Conservation (phyloP, 2,797 vertebrate species). For the Manis javanica region DNA sequence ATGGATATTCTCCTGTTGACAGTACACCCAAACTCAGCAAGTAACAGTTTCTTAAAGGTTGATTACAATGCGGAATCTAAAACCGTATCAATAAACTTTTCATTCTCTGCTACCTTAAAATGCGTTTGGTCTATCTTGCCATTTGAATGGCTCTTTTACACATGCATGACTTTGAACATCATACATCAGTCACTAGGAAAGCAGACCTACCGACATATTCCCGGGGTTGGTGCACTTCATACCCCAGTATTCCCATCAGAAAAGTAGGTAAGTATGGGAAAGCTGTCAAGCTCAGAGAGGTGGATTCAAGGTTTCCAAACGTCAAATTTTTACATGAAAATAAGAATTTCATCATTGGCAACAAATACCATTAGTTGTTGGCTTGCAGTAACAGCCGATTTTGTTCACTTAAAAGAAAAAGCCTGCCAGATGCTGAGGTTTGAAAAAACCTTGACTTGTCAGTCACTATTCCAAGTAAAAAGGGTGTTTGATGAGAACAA, state of each 20-base stretch:
- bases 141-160: background rate
- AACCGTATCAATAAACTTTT: background rate
- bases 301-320: conserved; percentile 3
- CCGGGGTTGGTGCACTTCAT: background rate
- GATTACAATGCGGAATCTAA: background rate
- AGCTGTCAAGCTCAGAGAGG: background rate
- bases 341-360: background rate
- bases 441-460: background rate
- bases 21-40: background rate
- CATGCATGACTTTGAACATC: background rate
- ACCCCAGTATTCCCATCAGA: background rate
- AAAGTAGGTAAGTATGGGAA: background rate
- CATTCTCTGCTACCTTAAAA: background rate
- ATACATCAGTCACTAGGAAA: background rate
- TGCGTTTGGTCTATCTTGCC: background rate
- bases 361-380: background rate
- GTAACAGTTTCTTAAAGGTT: background rate
- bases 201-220: background rate
- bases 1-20: background rate
- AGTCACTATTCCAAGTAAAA: background rate
- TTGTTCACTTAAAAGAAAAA: background rate
- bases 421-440: background rate
- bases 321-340: conserved; percentile 2
- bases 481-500: background rate
- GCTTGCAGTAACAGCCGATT: background rate